phyloP scores from a whole-genome alignment of 2,113 vertebrate genomes.

The Gopherus evgoodei region DNA sequence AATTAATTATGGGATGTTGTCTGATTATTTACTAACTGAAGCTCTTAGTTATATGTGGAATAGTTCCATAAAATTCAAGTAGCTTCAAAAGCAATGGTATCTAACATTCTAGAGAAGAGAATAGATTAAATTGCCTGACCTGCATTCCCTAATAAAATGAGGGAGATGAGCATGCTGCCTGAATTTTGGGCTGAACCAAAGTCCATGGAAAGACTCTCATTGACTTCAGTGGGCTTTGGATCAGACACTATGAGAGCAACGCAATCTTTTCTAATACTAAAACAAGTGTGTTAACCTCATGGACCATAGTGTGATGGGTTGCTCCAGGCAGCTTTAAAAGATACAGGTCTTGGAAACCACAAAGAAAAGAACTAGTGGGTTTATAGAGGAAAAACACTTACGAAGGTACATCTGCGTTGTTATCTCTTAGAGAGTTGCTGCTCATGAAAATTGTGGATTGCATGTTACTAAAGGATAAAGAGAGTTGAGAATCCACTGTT shows the following conservation, averaged over 20 bases:
- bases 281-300: not conserved
- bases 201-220: not conserved
- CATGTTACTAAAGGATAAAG: not conserved
- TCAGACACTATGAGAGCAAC: not conserved
- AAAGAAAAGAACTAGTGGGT: not conserved
- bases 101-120: not conserved
- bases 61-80: not conserved
- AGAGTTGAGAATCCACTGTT: not conserved
- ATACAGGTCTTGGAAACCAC: not conserved
- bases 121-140: not conserved
- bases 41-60: conserved; percentile 11
- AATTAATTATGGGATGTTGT: not conserved
- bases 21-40: not conserved
- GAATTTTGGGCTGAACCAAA: conserved; percentile 9
- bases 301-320: not conserved
- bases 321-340: not conserved
- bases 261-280: not conserved
- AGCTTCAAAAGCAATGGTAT: not conserved
- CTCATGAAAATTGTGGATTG: not conserved
- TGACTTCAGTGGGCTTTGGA: not conserved
- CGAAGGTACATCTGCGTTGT: not conserved
- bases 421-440: conserved; percentile 37
- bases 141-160: not conserved
- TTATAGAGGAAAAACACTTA: not conserved
- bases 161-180: not conserved